Evolutionary conservation across 37 sponge, comb jelly and placozoan genomes (phyloP).

Genomic region (Mnemiopsis leidyi): DNA sequence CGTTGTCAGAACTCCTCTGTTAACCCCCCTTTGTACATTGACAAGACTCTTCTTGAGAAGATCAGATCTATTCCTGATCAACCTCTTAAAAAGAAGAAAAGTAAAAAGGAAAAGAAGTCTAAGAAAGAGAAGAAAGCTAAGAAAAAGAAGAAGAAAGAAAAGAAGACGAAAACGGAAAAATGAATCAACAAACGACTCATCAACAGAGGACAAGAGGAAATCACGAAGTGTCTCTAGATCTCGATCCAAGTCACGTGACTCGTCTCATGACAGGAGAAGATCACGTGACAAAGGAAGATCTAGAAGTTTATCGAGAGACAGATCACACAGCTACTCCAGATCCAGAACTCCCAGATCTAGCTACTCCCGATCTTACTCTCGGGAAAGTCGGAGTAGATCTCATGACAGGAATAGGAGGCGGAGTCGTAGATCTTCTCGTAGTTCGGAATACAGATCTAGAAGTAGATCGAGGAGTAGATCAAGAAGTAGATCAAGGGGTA

Average conservation of each 20-base stretch:
- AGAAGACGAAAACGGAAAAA: slow-evolving; percentile 17
- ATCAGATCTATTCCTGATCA: slow-evolving; percentile 30
- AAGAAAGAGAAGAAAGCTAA: slow-evolving; percentile 48
- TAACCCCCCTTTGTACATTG: not conserved
- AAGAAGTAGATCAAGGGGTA: not conserved
- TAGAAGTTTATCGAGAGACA: not conserved
- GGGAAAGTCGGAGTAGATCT: slow-evolving; percentile 7
- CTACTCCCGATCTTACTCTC: not conserved
- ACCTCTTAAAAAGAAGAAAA: not conserved
- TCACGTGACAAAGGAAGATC: not conserved
- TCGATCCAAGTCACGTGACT: not conserved
- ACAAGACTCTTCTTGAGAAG: not conserved
- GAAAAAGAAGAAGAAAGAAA: slow-evolving; percentile 40
- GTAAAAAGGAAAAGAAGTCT: not conserved
- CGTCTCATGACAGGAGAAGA: not conserved
- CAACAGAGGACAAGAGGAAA: not conserved
- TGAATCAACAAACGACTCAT: not conserved
- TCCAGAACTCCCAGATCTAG: not conserved
- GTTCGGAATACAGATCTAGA: not conserved
- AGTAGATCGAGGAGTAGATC: not conserved
- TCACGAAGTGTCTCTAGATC: not conserved
- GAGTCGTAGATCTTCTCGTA: not conserved
- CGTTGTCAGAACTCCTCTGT: not conserved
- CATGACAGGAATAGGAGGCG: not conserved
- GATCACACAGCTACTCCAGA: not conserved